A percentile compares a stretch with the other conserved stretches of the same genome.
phyloP scores from a whole-genome alignment of 2,113 vertebrate genomes.

The Cygnus atratus region DNA sequence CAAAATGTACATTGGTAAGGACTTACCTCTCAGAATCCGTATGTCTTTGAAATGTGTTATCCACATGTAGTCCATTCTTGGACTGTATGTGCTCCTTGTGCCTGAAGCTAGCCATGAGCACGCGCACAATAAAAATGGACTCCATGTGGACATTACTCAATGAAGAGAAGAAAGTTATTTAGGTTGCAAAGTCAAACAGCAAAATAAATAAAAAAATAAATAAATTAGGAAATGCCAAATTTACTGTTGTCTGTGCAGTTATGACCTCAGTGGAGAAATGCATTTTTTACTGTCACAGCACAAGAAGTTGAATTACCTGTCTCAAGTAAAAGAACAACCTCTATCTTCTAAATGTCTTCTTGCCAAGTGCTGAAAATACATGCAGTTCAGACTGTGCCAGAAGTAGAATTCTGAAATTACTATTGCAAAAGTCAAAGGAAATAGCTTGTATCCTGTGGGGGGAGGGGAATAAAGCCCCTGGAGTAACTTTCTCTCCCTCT shows the following conservation, averaged over 20 bases:
- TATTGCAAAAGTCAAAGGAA: conserved; percentile 59
- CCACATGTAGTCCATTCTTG: conserved; percentile 46
- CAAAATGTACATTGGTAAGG: background rate
- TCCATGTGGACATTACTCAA: conserved; percentile 42
- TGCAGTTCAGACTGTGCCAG: conserved; percentile 28
- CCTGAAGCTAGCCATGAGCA: background rate
- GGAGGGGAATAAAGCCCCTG: background rate
- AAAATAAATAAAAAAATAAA: background rate
- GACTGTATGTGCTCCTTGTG: conserved; percentile 21
- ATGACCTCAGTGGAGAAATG: background rate
- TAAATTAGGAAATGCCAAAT: conserved; percentile 1
- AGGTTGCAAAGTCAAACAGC: conserved; percentile 4
- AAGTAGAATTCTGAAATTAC: conserved; percentile 54
- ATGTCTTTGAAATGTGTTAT: conserved; percentile 46
- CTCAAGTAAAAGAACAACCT: background rate
- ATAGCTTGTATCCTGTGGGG: conserved; percentile 53
- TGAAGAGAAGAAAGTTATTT: conserved; percentile 31
- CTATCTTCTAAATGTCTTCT: conserved; percentile 25
- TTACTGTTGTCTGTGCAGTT: background rate
- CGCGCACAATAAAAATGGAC: background rate
- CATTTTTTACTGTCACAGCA: conserved; percentile 17
- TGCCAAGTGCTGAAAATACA: conserved; percentile 57
- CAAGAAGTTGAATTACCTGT: conserved; percentile 6
- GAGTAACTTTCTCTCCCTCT: conserved; percentile 23
- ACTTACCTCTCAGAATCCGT: conserved; percentile 32